phyloP scores from a whole-genome alignment of 1,140 invertebrate genomes.

The Panagrolaimus sp. region DNA sequence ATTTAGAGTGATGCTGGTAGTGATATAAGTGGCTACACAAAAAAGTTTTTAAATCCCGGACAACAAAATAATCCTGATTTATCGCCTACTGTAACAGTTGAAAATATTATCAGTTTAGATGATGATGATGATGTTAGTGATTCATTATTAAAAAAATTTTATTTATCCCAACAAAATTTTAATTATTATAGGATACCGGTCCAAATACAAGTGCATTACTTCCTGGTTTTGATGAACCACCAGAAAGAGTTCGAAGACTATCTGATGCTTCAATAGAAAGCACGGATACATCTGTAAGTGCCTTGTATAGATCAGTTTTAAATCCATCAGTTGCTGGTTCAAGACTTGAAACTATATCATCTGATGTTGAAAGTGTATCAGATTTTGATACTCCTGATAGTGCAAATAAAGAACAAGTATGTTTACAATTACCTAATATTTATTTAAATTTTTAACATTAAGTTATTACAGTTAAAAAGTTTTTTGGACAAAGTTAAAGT shows the following conservation, averaged over 20 bases:
- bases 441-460: too few relatives aligned
- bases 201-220: too few relatives aligned
- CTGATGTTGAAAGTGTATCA: conserved; percentile 30
- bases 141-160: neutral
- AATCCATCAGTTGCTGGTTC: conserved; percentile 4
- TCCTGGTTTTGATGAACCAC: conserved; percentile 16
- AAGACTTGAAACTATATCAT: conserved; percentile 26
- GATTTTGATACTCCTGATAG: conserved; percentile 19
- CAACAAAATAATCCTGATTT: neutral
- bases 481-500: too few relatives aligned
- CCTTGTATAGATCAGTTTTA: too few relatives aligned
- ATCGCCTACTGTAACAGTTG: neutral
- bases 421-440: too few relatives aligned
- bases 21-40: conserved; percentile 28
- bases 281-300: conserved; percentile 22
- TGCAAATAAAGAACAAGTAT: conserved; percentile 26
- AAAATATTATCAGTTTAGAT: conserved; percentile 20
- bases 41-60: neutral
- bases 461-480: too few relatives aligned
- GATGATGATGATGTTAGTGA: conserved; percentile 25
- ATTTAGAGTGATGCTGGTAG: conserved; percentile 36
- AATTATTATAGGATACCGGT: conserved; percentile 7
- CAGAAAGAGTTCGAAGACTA: conserved; percentile 13
- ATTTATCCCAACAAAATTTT: neutral
- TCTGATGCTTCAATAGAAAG: conserved; percentile 32